phyloP scores from a whole-genome alignment of 2,888 invertebrate species.

The Drosophila flavopinicola region DNA sequence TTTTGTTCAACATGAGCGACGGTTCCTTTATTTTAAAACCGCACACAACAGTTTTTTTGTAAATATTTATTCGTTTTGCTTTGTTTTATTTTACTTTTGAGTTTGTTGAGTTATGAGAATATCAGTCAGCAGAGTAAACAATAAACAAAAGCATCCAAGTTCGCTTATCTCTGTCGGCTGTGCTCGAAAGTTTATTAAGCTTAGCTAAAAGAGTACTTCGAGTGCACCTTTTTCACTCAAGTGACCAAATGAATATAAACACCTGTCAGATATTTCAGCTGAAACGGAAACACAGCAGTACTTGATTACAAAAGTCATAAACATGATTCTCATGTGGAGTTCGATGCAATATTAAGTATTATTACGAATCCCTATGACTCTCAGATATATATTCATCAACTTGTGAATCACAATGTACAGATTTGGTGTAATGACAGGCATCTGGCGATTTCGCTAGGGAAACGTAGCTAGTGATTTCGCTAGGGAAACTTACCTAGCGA shows the following conservation, averaged over 20 bases:
- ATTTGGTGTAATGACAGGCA: no score
- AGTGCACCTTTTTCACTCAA: background rate
- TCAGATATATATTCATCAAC: background rate
- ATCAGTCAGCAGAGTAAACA: conserved; percentile 1
- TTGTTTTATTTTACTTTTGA: background rate
- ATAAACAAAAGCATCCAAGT: conserved; percentile 1
- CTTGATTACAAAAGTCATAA: no score
- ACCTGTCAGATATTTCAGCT: background rate
- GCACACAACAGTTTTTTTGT: background rate
- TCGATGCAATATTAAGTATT: no score
- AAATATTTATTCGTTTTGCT: conserved; percentile 1
- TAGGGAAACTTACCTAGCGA: no score
- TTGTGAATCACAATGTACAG: background rate
- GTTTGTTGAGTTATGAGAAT: conserved; percentile 7
- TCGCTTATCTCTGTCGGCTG: conserved; percentile 17
- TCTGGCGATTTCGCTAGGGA: no score
- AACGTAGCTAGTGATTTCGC: no score
- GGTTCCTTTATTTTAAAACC: background rate
- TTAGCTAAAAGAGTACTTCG: conserved; percentile 1
- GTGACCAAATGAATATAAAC: background rate
- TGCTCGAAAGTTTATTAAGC: background rate
- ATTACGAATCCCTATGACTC: no score
- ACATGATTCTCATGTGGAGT: no score
- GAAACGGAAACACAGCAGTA: background rate
- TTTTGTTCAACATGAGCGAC: background rate